These are phyloP conservation scores for Pyralis farinalis DNA, from an alignment of 2,888 invertebrate species.

Conservation along the genomic window DNA sequence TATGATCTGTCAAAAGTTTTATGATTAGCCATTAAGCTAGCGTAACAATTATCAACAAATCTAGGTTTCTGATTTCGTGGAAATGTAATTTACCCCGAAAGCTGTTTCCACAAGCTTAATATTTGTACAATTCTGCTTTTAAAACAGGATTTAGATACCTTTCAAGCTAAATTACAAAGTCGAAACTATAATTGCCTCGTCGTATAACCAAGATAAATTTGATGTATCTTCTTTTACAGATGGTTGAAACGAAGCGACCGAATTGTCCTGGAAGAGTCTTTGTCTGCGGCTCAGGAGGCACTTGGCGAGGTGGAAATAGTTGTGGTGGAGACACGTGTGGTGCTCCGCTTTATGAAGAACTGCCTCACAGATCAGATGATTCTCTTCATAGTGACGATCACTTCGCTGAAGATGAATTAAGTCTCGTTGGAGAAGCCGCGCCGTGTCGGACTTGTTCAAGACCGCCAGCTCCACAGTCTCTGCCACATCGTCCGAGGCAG, in stretches of 20 bases:
- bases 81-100: neutral
- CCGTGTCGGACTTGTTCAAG: slow-evolving; percentile 75
- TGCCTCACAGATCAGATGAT: slow-evolving; percentile 83
- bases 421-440: slow-evolving; percentile 70
- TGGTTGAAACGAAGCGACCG: slow-evolving; percentile 87
- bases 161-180: neutral
- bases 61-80: too few relatives aligned
- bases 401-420: slow-evolving; percentile 92
- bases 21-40: neutral
- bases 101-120: neutral
- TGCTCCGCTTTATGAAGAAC: slow-evolving; percentile 92
- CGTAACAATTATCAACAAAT: too few relatives aligned
- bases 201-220: slow-evolving; percentile 5
- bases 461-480: slow-evolving; percentile 68
- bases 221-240: slow-evolving; percentile 68
- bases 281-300: slow-evolving; percentile 81
- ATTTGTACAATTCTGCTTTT: neutral
- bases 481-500: slow-evolving; percentile 81
- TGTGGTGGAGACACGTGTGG: slow-evolving; percentile 67
- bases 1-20: neutral
- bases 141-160: neutral
- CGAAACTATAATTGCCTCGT: slow-evolving; percentile 2
- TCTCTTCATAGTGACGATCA: slow-evolving; percentile 88
- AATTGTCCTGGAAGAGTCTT: slow-evolving; percentile 82
- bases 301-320: slow-evolving; percentile 79